Evolutionary conservation across 2,113 vertebrate species (phyloP).

Genomic region (Gadus macrocephalus): DNA sequence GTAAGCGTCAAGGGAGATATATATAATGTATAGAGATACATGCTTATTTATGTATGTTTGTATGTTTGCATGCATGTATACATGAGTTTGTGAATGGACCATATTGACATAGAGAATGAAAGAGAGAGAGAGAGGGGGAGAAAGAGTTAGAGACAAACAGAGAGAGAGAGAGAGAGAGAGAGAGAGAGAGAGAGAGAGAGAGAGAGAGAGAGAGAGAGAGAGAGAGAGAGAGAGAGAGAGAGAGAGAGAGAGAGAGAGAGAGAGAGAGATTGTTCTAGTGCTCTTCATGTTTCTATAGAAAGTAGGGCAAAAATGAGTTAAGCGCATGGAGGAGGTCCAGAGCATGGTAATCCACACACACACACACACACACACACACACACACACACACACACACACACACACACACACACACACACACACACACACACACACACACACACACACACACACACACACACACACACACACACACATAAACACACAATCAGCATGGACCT

Average conservation of each 20-base stretch:
- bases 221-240: not conserved
- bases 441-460: conserved; percentile 6
- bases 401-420: conserved; percentile 8
- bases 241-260: not conserved
- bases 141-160: not conserved
- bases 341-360: not conserved
- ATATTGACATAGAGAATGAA: too few species aligned
- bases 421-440: not conserved
- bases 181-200: not conserved
- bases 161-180: not conserved
- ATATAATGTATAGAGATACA: too few species aligned
- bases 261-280: not conserved
- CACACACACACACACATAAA: conserved; percentile 2
- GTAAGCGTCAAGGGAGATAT: not conserved
- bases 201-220: too few species aligned
- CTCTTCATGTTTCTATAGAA: too few species aligned
- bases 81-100: too few species aligned
- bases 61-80: not conserved
- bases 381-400: not conserved
- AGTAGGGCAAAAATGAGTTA: too few species aligned
- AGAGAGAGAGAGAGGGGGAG: too few species aligned
- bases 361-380: conserved; percentile 9
- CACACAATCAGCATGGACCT: not conserved
- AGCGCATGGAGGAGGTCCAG: too few species aligned
- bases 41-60: conserved; percentile 1